Evolutionary conservation across 2,797 vertebrate genomes (phyloP), one percentile per base, ranked within the genome.

Genomic region (Eulemur albifrons): DNA sequence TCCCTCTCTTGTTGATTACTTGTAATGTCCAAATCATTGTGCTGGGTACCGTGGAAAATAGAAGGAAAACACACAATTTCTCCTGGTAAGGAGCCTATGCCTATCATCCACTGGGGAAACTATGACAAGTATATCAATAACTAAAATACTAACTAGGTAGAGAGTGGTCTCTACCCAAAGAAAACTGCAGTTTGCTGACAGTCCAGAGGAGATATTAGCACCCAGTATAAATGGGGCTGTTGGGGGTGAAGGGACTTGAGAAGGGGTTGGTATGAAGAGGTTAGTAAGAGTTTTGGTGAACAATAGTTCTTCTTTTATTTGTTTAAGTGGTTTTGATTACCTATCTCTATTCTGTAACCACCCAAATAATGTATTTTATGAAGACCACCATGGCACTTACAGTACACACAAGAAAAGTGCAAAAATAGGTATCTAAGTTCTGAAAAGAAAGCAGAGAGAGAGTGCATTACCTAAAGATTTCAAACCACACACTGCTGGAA

Each of bases 381-480:
- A 90, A 88, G 88, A 90, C 23, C 18, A 61, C 40, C 45, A 70
- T 38, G 35, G 40, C 6, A 61, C 25, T 61, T 75, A 35, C 1
- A 77, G 20, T 12, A 48, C 32, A 52, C 21, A 59, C 40, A 81
- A 70, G 20, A 5, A 13, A 94, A 70, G 30, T 70, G 10, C n/a
- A 94, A 67, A 95, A 63, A 52, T 1, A 63, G 72, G 73, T 35
- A 57, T 20, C 21, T 93, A 93, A n/a, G 45, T 82, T 70, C 5
- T 72, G 54, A 94, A 96, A 80, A 72, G 40, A 48, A 94, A 59
- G 69, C 30, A 93, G 45, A 88, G 70, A 38, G 38, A 82, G 45
- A 65, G 63, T 4, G 3, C 67, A 70, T 90, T 54, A 93, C 2
- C 27, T 21, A 45, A 65, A 81, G 32, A 82, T 52, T 94, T 57